Evolutionary conservation across 2,113 vertebrate genomes (phyloP).

Genomic region (Triplophysa siluroides): DNA sequence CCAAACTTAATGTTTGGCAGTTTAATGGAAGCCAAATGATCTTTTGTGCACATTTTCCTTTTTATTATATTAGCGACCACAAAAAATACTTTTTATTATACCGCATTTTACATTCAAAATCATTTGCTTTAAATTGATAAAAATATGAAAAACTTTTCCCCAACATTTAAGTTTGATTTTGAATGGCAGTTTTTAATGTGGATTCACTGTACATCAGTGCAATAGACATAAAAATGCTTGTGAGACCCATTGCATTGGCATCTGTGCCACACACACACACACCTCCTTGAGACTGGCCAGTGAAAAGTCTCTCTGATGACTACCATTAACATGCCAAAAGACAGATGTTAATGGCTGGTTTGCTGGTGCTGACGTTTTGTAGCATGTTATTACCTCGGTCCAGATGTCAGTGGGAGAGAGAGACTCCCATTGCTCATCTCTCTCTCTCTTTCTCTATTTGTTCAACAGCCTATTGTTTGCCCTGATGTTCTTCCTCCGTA

Average conservation of each 20-base stretch:
- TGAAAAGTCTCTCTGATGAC: slow-evolving; percentile 67
- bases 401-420: slow-evolving; percentile 72
- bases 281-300: slow-evolving; percentile 58
- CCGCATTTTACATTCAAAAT: too few species aligned
- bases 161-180: too few species aligned
- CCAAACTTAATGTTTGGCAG: too few species aligned
- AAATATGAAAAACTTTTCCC: too few species aligned
- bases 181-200: too few species aligned
- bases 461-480: slow-evolving; percentile 28
- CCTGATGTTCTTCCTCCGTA: slow-evolving; percentile 30
- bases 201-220: background rate
- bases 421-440: slow-evolving; percentile 42
- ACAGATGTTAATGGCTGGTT: slow-evolving; percentile 74
- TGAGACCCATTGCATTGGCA: slow-evolving; percentile 32
- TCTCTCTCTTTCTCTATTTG: slow-evolving; percentile 26
- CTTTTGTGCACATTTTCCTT: too few species aligned
- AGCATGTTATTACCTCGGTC: slow-evolving; percentile 74
- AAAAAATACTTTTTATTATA: too few species aligned
- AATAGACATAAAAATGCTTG: slow-evolving; percentile 21
- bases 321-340: slow-evolving; percentile 74
- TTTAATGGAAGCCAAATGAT: too few species aligned
- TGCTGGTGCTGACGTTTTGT: slow-evolving; percentile 70
- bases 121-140: too few species aligned
- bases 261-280: slow-evolving; percentile 33
- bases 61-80: too few species aligned